These are phyloP conservation scores for Hippoglossus stenolepis DNA, from an alignment of 2,113 vertebrate species.

Conservation along the genomic window DNA sequence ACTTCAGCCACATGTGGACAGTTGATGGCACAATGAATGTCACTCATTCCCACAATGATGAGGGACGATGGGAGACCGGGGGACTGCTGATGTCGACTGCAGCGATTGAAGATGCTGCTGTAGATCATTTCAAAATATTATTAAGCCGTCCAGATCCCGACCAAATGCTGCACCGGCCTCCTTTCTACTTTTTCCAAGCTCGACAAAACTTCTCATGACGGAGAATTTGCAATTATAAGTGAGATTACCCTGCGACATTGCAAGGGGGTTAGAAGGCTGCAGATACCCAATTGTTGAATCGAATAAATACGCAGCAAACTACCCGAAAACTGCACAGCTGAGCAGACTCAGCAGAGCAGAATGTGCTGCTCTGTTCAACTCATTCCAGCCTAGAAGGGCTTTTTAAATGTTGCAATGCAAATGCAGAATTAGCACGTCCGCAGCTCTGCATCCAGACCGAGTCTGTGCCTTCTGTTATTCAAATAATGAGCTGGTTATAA, in stretches of 20 bases:
- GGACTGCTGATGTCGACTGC: constrained; percentile 60
- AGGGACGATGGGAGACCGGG: constrained; percentile 66
- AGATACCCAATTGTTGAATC: constrained; percentile 51
- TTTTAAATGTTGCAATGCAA: constrained; percentile 61
- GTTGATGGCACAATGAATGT: constrained; percentile 74
- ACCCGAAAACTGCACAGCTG: constrained; percentile 34
- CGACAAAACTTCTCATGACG: constrained; percentile 47
- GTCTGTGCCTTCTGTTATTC: constrained; percentile 33
- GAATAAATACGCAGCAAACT: constrained; percentile 47
- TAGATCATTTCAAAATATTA: constrained; percentile 55
- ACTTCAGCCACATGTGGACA: constrained; percentile 72
- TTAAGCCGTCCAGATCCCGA: constrained; percentile 39
- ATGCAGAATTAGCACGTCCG: constrained; percentile 48
- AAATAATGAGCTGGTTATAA: constrained; percentile 33
- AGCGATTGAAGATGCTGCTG: constrained; percentile 48
- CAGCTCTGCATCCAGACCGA: constrained; percentile 16
- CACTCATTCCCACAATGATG: constrained; percentile 69
- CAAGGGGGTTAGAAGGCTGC: constrained; percentile 24
- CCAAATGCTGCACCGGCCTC: constrained; percentile 20
- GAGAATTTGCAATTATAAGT: constrained; percentile 59
- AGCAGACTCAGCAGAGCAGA: constrained; percentile 59
- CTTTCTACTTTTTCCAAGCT: not conserved
- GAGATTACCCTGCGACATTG: constrained; percentile 42
- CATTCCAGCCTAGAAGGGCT: constrained; percentile 46
- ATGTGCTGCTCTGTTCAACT: constrained; percentile 53